These are phyloP conservation scores for Trichosurus vulpecula DNA, from an alignment of 2,797 vertebrate genomes.

Conservation along the genomic window DNA sequence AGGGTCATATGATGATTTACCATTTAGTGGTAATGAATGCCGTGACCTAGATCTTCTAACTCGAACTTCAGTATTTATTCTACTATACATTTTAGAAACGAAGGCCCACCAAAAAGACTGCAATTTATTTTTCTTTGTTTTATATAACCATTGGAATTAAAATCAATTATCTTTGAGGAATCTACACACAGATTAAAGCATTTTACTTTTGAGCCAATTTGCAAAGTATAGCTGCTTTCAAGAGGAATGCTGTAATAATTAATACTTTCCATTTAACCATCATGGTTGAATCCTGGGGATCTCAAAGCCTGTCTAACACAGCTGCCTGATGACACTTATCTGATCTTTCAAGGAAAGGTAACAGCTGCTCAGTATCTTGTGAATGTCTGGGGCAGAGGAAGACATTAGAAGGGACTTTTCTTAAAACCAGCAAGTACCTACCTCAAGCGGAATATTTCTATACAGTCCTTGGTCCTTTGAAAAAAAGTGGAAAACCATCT, in stretches of 20 bases:
- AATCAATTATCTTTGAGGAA: slow-evolving; percentile 30
- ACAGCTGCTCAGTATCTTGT: slow-evolving; percentile 63
- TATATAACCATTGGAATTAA: slow-evolving; percentile 31
- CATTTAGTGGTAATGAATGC: neutral
- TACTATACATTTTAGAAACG: slow-evolving; percentile 14
- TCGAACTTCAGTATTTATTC: neutral
- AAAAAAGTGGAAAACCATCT: slow-evolving; percentile 40
- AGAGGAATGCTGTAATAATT: slow-evolving; percentile 38
- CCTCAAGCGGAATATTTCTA: neutral
- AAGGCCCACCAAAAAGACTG: neutral
- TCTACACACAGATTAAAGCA: slow-evolving; percentile 5
- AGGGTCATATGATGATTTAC: neutral
- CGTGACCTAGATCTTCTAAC: neutral
- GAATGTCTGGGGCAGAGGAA: slow-evolving; percentile 58
- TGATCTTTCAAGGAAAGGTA: slow-evolving; percentile 49
- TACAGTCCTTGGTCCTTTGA: neutral
- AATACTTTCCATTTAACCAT: slow-evolving; percentile 47
- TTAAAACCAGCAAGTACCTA: slow-evolving; percentile 47
- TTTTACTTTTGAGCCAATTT: slow-evolving; percentile 24
- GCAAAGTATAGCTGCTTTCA: slow-evolving; percentile 28
- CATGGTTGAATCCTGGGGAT: neutral
- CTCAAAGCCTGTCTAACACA: slow-evolving; percentile 33
- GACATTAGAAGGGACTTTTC: slow-evolving; percentile 36
- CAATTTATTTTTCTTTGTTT: slow-evolving; percentile 16
- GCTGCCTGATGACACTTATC: slow-evolving; percentile 4